Evolutionary conservation across 2,888 invertebrate genomes (phyloP).

Genomic region (Eumacrocentrus americanus): DNA sequence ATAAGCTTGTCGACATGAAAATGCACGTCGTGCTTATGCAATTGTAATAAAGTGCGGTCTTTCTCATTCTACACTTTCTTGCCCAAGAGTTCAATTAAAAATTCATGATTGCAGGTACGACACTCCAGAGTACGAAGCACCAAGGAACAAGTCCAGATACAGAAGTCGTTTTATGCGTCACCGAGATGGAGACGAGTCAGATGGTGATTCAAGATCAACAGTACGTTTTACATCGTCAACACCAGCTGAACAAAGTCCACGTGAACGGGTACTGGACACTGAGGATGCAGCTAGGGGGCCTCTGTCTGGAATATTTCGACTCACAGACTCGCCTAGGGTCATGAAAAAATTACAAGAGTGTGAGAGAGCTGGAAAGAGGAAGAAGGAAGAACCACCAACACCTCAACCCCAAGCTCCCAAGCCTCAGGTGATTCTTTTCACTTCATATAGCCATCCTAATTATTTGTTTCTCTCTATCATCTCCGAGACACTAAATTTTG

Average conservation of each 20-base stretch:
- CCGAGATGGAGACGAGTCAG: constrained; percentile 77
- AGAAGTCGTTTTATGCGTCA: constrained; percentile 62
- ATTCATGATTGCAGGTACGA: constrained; percentile 49
- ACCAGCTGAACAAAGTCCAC: constrained; percentile 64
- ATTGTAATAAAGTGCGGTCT: constrained; percentile 16
- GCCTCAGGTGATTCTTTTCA: constrained; percentile 65
- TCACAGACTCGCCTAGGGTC: constrained; percentile 86
- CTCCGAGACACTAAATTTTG: too few relatives aligned
- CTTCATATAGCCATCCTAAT: too few relatives aligned
- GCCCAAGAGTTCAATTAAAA: background rate
- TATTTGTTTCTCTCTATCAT: background rate
- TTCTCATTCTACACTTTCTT: constrained; percentile 16
- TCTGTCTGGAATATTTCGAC: constrained; percentile 85
- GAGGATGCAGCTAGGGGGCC: constrained; percentile 88
- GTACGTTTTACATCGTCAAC: constrained; percentile 69
- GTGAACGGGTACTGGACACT: constrained; percentile 81
- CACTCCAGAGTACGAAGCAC: constrained; percentile 56
- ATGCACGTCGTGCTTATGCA: background rate
- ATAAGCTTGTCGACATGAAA: background rate
- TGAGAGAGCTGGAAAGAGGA: constrained; percentile 73
- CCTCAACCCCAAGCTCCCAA: constrained; percentile 66
- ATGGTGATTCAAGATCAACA: constrained; percentile 70
- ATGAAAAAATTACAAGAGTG: constrained; percentile 87
- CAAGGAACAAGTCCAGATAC: constrained; percentile 58
- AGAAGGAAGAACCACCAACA: constrained; percentile 73